A percentile compares a stretch with the other conserved stretches of the same genome.
phyloP scores from a whole-genome alignment of 2,113 vertebrate genomes.

The Nycticryphes semicollaris region DNA sequence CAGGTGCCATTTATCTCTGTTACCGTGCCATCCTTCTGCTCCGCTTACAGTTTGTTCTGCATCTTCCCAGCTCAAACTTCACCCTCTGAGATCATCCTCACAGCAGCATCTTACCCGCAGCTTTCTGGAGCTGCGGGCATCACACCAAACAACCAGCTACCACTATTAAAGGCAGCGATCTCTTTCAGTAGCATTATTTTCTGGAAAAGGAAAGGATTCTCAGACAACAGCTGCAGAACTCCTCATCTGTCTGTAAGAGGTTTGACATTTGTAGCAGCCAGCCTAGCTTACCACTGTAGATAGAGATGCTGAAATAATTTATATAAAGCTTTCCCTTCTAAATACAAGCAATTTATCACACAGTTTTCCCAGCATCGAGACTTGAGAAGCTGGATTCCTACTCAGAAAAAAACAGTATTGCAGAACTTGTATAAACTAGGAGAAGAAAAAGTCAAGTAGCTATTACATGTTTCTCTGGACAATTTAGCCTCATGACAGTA shows the following conservation, averaged over 20 bases:
- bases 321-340: not conserved
- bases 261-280: not conserved
- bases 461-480: not conserved
- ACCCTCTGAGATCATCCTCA: not conserved
- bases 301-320: not conserved
- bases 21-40: not conserved
- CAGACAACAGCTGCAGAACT: not conserved
- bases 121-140: not conserved
- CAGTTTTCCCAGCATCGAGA: not conserved
- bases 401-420: not conserved
- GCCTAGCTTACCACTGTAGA: not conserved
- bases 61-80: not conserved
- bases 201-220: not conserved
- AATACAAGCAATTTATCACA: not conserved
- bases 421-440: not conserved
- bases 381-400: not conserved
- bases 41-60: not conserved
- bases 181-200: not conserved
- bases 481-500: not conserved
- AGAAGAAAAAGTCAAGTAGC: not conserved
- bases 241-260: not conserved
- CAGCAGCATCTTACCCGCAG: not conserved
- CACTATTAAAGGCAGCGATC: not conserved
- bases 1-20: not conserved
- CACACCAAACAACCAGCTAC: fast-evolving